Evolutionary conservation across 2,113 vertebrate species (phyloP).

Genomic region (Myiopsitta monachus): DNA sequence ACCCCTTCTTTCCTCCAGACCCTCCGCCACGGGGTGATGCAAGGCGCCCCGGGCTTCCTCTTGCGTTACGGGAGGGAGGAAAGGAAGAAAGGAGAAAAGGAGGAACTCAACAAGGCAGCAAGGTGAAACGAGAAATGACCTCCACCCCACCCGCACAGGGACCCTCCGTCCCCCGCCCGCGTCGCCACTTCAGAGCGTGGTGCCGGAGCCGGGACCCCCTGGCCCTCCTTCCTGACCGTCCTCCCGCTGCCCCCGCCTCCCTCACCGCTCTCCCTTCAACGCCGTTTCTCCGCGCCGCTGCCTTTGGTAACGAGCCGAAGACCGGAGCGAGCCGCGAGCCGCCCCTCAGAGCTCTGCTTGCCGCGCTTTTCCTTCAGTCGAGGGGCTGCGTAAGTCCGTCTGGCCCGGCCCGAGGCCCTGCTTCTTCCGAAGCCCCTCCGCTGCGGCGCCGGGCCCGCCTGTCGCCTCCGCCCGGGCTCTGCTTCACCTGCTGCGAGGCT

Average conservation of each 20-base stretch:
- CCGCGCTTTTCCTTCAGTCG: background rate
- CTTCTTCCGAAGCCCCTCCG: background rate
- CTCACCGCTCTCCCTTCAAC: slow-evolving; percentile 38
- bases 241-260: background rate
- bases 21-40: background rate
- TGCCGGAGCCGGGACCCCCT: background rate
- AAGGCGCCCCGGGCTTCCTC: background rate
- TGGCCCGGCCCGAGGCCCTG: background rate
- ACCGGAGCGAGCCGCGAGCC: background rate
- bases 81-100: background rate
- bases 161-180: too few relatives aligned
- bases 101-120: background rate
- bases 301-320: background rate
- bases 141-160: background rate
- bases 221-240: background rate
- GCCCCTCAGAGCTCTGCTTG: background rate
- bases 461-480: background rate
- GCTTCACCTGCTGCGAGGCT: slow-evolving; percentile 35
- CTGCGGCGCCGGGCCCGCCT: slow-evolving; percentile 19
- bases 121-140: background rate
- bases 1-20: background rate
- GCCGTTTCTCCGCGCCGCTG: background rate
- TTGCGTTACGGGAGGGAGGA: background rate
- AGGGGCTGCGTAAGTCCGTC: background rate
- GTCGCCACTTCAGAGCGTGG: background rate